phyloP scores from a whole-genome alignment of 2,113 vertebrate species.

The Cromileptes altivelis region DNA sequence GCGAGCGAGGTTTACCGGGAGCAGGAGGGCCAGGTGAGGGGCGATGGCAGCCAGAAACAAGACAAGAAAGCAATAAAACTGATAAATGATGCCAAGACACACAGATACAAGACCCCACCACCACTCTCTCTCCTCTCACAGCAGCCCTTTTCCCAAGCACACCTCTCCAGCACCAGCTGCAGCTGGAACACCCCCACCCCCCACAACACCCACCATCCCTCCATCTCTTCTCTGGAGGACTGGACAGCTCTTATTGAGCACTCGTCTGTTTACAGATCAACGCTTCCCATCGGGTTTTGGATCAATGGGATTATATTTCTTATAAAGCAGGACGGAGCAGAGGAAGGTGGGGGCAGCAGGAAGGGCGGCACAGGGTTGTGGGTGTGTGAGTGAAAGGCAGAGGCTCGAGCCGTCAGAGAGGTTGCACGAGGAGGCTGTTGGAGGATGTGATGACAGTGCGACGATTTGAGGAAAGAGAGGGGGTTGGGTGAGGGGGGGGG shows the following conservation, averaged over 20 bases:
- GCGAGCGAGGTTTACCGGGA: slow-evolving; percentile 19
- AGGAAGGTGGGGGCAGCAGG: slow-evolving; percentile 46
- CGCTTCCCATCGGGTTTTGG: slow-evolving; percentile 80
- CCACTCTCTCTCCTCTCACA: slow-evolving; percentile 25
- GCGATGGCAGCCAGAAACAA: slow-evolving; percentile 57
- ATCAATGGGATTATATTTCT: slow-evolving; percentile 86
- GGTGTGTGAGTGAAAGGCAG: slow-evolving; percentile 41
- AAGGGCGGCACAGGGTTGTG: slow-evolving; percentile 35
- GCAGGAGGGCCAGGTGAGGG: slow-evolving; percentile 60
- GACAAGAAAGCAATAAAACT: slow-evolving; percentile 85
- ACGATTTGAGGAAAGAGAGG: slow-evolving; percentile 47
- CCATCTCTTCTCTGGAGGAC: slow-evolving; percentile 59
- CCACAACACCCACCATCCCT: slow-evolving; percentile 44
- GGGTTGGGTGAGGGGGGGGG: slow-evolving; percentile 10
- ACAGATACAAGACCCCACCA: slow-evolving; percentile 49
- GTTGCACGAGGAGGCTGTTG: slow-evolving; percentile 32
- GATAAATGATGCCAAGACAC: slow-evolving; percentile 82
- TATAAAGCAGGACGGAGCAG: slow-evolving; percentile 70
- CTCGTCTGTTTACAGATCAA: slow-evolving; percentile 81
- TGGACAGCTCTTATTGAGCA: slow-evolving; percentile 77
- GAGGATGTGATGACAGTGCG: slow-evolving; percentile 56
- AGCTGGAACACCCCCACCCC: slow-evolving; percentile 21
- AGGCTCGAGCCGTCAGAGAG: slow-evolving; percentile 36
- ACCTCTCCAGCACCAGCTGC: slow-evolving; percentile 32
- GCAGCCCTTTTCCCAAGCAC: slow-evolving; percentile 36